These are phyloP conservation scores for Callosobruchus maculatus DNA, from an alignment of 2,888 invertebrate species.

Conservation along the genomic window DNA sequence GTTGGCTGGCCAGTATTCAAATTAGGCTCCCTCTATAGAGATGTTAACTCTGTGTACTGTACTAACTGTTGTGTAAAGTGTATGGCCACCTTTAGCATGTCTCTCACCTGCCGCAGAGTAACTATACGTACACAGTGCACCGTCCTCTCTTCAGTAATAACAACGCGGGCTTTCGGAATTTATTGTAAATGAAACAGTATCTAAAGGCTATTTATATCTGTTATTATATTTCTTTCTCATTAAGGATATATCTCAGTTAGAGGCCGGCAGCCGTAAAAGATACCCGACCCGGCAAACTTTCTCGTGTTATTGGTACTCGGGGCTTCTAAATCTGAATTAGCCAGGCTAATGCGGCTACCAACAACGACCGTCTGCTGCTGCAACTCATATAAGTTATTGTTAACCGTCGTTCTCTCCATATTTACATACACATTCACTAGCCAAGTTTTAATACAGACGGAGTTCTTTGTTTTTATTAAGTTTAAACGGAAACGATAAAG, in stretches of 20 bases:
- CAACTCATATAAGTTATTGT: conserved; percentile 18
- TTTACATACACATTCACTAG: not conserved
- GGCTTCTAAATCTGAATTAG: conserved; percentile 25
- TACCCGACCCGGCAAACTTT: conserved; percentile 25
- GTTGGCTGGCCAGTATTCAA: too few relatives aligned
- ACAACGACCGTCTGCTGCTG: not conserved
- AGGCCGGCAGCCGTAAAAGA: conserved; percentile 19
- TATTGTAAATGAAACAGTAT: conserved; percentile 47
- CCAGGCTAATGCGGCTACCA: conserved; percentile 16
- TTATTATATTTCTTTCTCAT: conserved; percentile 45
- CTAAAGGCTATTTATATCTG: conserved; percentile 46
- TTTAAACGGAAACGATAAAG: not conserved
- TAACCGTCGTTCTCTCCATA: conserved; percentile 4
- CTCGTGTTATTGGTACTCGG: conserved; percentile 22
- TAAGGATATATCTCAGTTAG: conserved; percentile 43
- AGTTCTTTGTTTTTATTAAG: not conserved
- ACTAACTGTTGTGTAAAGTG: not conserved
- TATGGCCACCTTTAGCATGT: not conserved
- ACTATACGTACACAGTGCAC: conserved; percentile 12
- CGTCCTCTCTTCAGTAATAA: conserved; percentile 31
- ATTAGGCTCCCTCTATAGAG: too few relatives aligned
- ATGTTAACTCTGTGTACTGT: too few relatives aligned
- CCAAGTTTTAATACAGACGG: not conserved
- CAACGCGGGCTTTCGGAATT: conserved; percentile 26
- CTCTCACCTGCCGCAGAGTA: not conserved